Conservation (phyloP, 2,888 invertebrate species). For the Macaria liturata region DNA sequence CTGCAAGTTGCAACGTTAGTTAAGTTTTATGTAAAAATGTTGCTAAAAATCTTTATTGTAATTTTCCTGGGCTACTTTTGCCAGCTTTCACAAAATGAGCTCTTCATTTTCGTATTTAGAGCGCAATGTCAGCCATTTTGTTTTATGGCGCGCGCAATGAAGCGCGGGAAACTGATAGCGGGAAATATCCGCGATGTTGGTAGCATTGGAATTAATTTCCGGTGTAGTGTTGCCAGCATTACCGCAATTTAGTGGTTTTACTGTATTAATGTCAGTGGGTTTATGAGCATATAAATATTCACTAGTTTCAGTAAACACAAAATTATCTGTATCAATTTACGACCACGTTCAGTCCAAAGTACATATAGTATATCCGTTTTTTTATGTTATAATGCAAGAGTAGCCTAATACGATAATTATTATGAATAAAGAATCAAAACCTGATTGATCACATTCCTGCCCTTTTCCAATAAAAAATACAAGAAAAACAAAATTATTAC, state of each 20-base stretch:
- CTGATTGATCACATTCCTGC: background rate
- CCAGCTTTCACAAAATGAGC: slow-evolving; percentile 15
- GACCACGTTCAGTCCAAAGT: too few species aligned
- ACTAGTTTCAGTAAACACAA: too few species aligned
- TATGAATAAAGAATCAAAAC: background rate
- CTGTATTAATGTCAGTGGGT: too few species aligned
- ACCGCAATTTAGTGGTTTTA: background rate
- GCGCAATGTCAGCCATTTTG: slow-evolving; percentile 25
- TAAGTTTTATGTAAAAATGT: background rate
- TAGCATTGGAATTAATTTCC: slow-evolving; percentile 16
- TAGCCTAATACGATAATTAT: background rate
- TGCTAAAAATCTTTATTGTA: background rate
- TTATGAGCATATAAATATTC: too few species aligned
- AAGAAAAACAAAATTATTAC: background rate
- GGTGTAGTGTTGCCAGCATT: slow-evolving; percentile 16
- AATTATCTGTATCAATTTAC: too few species aligned
- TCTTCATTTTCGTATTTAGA: background rate
- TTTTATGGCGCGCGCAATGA: slow-evolving; percentile 39
- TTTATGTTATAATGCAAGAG: background rate
- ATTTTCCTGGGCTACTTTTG: too few species aligned
- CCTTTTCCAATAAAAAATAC: background rate
- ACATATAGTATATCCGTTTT: too few species aligned
- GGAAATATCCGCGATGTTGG: slow-evolving; percentile 37
- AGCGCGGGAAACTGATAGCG: slow-evolving; percentile 48
- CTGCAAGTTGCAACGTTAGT: too few species aligned